Evolutionary conservation across 2,797 vertebrate genomes (phyloP), one percentile per base, ranked within the genome.

Genomic region (Botia almorhae): DNA sequence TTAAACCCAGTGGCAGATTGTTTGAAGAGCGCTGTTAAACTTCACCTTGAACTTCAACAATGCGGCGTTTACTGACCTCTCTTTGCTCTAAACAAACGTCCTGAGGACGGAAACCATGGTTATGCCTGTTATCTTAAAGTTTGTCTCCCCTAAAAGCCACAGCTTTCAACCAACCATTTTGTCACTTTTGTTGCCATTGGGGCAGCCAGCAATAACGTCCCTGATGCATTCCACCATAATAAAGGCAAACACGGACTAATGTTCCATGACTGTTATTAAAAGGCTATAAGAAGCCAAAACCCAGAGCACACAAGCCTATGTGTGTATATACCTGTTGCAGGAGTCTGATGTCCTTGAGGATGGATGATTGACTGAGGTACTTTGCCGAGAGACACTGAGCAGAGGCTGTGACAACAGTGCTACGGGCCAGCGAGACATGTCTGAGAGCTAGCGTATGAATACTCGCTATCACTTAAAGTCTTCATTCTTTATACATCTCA

Each of bases 41-140:
- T 82, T 91, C 90, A 92, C 90, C 92, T 92, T 93, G 90, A 93
- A 92, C 91, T 92, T 92, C 91, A 92, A 94, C 92, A 93, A 92
- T 91, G 88, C 87, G 88, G 81, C 91, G 89, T 91, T 91, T 91
- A 87, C 91, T 92, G 91, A 92, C 90, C 90, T 88, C 84, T 90
- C 48, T 39, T 12, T 53, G 82, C 87, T 84, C 89, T 85, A 84
- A 89, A 88, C 86, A 88, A 88, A 89, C 80, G 74, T 82, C 90
- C 90, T 81, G 60, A 69, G 43, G 50, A 65, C 29, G 46, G 64
- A 17, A 83, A 81, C 71, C 69, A 74, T 63, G 68, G 64, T 87
- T 61, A 84, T 83, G 82, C 85, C 89, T 93, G 93, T 93, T 88
- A 93, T 92, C 90, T 91, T 89, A 89, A 91, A 89, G n/a, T 55